A percentile compares a stretch with the other conserved stretches of the same genome.
phyloP scores from a whole-genome alignment of 2,797 vertebrate genomes.

The Neosilurus mollespiculum region DNA sequence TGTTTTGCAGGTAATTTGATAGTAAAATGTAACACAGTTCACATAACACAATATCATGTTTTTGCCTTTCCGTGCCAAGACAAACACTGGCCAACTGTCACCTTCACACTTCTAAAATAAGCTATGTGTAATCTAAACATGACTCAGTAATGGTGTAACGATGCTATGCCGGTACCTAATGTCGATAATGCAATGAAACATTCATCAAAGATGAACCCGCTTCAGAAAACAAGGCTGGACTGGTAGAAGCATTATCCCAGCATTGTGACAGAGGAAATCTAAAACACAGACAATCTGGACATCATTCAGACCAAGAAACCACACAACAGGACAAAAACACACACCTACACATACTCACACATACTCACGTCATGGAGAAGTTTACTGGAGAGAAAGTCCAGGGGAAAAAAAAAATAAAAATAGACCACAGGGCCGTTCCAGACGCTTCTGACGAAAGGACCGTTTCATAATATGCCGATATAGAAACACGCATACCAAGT shows the following conservation, averaged over 20 bases:
- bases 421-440: too few relatives aligned
- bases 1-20: neutral
- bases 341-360: slow-evolving; percentile 26
- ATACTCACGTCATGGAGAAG: neutral
- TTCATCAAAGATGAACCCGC: neutral
- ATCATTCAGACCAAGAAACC: neutral
- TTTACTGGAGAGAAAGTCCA: neutral
- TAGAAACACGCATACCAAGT: too few relatives aligned
- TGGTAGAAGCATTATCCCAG: slow-evolving; percentile 15
- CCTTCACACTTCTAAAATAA: neutral
- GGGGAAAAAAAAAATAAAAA: too few relatives aligned
- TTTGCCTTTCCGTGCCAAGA: neutral
- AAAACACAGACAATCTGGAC: slow-evolving; percentile 12
- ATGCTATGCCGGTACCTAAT: neutral
- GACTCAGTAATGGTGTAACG: neutral
- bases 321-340: slow-evolving; percentile 20
- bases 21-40: neutral
- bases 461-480: too few relatives aligned
- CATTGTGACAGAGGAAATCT: slow-evolving; percentile 17
- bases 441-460: too few relatives aligned
- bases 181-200: neutral
- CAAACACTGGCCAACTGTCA: neutral
- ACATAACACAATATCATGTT: neutral
- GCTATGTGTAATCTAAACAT: neutral
- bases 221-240: neutral